Evolutionary conservation across 2,888 invertebrate genomes (phyloP), one percentile per base, ranked within the genome.

Genomic region (Campoletis raptor): DNA sequence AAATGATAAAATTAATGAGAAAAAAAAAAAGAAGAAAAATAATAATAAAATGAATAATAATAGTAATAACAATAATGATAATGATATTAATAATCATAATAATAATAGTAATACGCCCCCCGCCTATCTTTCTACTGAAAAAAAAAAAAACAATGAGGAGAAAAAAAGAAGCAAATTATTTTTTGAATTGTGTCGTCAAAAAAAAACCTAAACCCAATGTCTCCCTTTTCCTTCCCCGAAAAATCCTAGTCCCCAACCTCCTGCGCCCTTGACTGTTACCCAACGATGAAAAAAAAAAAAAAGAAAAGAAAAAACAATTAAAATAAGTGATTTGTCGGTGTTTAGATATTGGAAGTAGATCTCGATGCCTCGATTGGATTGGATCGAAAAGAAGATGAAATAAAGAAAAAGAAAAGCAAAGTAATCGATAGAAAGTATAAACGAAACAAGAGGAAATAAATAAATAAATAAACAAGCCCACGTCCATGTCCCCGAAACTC

Each of bases 121-220:
- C 90, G 92, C 92, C 92, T 94, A 93, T 92, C 93, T 92, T 93
- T 93, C 92, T 93, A 93, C 92, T 91, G 89, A 92, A 86, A 86
- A 87, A 83, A 87, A 83, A 69, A 84, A 85, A 87, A 86, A 76
- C 69, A 48, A 54, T 48, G 82, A 83, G 8, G 18, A 90, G 89
- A 90, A 66, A 90, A 90, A 91, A 86, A 66, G 42, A 84, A 81
- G 80, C 37, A 87, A 86, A 92, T 92, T 93, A 93, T 93, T 93
- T 94, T 93, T 93, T 91, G 92, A 93, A 93, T 92, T 92, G 91
- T 90, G 91, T 92, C 91, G 91, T 92, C 85, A 88, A 86, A 74
- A 15, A 52, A 69, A 76, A 57, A 21, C 12, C 36, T 18, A 40
- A 42, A 57, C 69, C 80, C 82, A 83, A 70, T 81, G 78, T 83